Evolutionary conservation across 2,113 vertebrate species (phyloP).

Genomic region (Puma concolor): DNA sequence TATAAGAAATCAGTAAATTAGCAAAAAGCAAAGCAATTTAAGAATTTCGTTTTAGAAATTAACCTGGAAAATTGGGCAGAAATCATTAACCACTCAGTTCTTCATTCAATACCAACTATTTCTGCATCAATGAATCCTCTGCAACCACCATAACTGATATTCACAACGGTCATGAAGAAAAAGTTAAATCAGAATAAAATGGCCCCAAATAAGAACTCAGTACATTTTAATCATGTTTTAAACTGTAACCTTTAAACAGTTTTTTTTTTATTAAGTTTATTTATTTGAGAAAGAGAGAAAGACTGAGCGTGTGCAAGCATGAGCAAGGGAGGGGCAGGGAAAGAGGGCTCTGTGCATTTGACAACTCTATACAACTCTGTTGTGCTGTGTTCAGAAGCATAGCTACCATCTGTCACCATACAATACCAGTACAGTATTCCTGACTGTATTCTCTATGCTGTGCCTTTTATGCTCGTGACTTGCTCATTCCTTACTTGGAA

Average conservation of each 20-base stretch:
- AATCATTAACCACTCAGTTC: not conserved
- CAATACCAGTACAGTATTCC: not conserved
- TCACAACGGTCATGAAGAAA: conserved; percentile 13
- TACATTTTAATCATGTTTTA: not conserved
- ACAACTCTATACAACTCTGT: not conserved
- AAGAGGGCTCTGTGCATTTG: not conserved
- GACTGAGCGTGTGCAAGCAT: no score
- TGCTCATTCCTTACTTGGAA: not conserved
- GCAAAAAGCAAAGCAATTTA: not conserved
- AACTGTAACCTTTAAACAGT: not conserved
- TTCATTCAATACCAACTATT: not conserved
- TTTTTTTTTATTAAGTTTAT: not conserved
- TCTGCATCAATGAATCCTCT: not conserved
- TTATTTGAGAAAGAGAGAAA: no score
- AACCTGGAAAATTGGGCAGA: not conserved
- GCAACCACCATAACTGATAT: not conserved
- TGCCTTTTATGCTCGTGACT: not conserved
- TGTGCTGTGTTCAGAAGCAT: not conserved
- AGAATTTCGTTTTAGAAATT: not conserved
- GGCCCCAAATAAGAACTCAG: not conserved
- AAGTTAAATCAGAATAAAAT: conserved; percentile 20
- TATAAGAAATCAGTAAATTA: not conserved
- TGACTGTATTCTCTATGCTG: not conserved
- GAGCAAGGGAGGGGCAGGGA: no score
- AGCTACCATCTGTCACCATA: not conserved